Conservation (phyloP, 2,113 vertebrate species). For the Hylia prasina region DNA sequence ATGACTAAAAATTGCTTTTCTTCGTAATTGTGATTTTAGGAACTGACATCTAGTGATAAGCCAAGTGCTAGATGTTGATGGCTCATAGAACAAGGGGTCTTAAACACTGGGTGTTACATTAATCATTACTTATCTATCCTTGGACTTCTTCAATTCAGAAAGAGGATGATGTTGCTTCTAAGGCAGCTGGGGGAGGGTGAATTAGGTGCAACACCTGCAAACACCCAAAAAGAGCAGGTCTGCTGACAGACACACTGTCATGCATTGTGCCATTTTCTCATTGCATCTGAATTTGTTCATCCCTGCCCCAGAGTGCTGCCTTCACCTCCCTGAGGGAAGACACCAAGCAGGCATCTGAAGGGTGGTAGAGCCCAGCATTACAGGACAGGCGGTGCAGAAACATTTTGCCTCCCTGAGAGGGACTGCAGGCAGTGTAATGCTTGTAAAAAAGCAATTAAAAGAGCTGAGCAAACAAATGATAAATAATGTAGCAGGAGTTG, state of each 20-base stretch:
- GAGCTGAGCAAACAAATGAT: conserved; percentile 37
- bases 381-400: not conserved
- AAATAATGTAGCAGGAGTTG: conserved; percentile 25
- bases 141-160: not conserved
- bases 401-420: not conserved
- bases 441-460: conserved; percentile 36
- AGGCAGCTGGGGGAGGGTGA: not conserved
- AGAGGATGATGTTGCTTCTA: not conserved
- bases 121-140: not conserved
- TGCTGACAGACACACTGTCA: not conserved
- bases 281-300: not conserved
- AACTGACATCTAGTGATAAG: conserved; percentile 39
- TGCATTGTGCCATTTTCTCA: not conserved
- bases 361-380: not conserved
- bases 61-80: not conserved
- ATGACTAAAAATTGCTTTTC: conserved; percentile 51
- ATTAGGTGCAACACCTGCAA: not conserved
- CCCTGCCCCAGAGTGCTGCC: not conserved
- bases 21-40: conserved; percentile 43
- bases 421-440: not conserved
- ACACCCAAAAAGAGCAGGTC: not conserved
- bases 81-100: not conserved
- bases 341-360: not conserved
- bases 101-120: not conserved
- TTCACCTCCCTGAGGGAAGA: rapidly evolving